Percentiles rank a stretch among this genome's conserved stretches.
Conservation (phyloP, 1,140 invertebrate species). For the Spodoptera litura region DNA sequence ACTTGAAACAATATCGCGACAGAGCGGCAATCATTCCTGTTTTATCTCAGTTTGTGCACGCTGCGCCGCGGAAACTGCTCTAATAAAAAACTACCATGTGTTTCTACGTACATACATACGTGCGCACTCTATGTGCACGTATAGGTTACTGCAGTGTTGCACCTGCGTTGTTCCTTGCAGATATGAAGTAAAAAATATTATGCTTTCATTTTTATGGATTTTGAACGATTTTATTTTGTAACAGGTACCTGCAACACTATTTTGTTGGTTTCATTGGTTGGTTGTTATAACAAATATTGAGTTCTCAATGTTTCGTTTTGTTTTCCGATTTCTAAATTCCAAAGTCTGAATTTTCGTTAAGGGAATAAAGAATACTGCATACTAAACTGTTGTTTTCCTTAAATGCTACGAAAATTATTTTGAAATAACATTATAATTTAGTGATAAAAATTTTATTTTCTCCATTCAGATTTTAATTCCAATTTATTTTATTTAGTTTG, state of each 20-base stretch:
- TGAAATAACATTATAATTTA: no score
- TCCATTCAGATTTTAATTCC: no score
- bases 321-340: no score
- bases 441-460: no score
- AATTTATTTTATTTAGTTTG: no score
- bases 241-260: not conserved
- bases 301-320: no score
- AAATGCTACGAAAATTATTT: no score
- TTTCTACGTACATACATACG: slow-evolving; percentile 51
- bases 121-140: slow-evolving; percentile 43
- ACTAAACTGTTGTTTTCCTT: no score
- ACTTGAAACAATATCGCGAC: slow-evolving; percentile 82
- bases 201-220: slow-evolving; percentile 27
- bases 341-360: no score
- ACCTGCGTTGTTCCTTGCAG: slow-evolving; percentile 46
- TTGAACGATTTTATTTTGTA: slow-evolving; percentile 14
- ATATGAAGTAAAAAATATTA: slow-evolving; percentile 46
- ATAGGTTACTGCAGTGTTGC: slow-evolving; percentile 48
- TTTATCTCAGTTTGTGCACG: slow-evolving; percentile 83
- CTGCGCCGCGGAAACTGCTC: slow-evolving; percentile 76
- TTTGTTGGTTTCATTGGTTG: not conserved
- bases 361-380: no score
- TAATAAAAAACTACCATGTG: slow-evolving; percentile 81
- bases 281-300: not conserved
- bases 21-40: slow-evolving; percentile 82